Base-by-base conservation (phyloP, 2,113 vertebrate species). In the Panthera tigris region DNA sequence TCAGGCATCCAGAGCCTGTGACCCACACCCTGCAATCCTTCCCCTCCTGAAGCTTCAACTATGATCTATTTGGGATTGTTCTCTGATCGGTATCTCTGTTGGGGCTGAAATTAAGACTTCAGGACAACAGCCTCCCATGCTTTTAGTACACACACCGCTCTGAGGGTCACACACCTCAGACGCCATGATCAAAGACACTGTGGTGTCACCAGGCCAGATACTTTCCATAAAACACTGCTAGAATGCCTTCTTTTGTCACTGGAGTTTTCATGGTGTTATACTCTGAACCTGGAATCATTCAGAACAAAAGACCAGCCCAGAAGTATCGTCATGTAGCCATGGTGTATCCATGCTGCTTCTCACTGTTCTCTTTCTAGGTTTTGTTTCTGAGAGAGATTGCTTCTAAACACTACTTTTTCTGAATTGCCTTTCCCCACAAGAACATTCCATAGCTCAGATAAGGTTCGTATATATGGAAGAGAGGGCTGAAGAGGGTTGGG, bases 361-460 rank as follows among this genome's bases (percentile, higher is more conserved):
- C 98, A 95, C 95, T 95, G 83, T 89, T 96, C 29, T 97, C 95
- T 95, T 98, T 98, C 99, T 99, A 98, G 98, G 98, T 98, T 97
- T 96, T 98, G 97, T 98, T 98, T 98, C 97, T 88, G 78, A 98
- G 95, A 87, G 97, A 89, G 61, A 82, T 48, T 79, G 48, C 69
- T 97, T 97, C 84, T 73, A 11, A 65, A 96, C 69, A 55, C 96
- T 65, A 3, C 15, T 39, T 16, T 63, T 89, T 89, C 45, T 82
- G 94, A 89, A 96, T 92, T 94, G 65, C 36, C 73, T 98, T 97
- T 94, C 48, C 94, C 92, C 61, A 25, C 83, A 89, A 91, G 89
- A 93, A 97, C 57, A 68, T 45, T 87, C 69, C 95, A 0, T 91
- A 85, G 88, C 85, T 93, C 65, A 65, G 7, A 18, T 33, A 41